Evolutionary conservation across 2,888 invertebrate genomes (phyloP).

Genomic region (Meandrusa payeni): DNA sequence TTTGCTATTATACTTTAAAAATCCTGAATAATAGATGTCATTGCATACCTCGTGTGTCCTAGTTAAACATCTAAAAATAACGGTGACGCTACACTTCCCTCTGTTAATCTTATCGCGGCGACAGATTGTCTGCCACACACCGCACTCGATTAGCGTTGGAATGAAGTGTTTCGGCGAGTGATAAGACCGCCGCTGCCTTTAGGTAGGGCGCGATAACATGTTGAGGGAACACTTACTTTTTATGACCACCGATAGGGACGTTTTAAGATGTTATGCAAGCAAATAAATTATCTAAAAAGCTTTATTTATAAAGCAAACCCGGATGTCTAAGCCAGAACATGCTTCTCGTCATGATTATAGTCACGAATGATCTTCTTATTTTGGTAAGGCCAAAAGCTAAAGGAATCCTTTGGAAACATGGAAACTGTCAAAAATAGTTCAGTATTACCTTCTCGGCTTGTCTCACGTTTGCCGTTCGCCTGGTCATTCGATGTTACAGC

Average conservation of each 20-base stretch:
- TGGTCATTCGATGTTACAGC: too few relatives aligned
- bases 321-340: too few relatives aligned
- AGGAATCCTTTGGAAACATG: too few relatives aligned
- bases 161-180: conserved; percentile 17
- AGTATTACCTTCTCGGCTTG: too few relatives aligned
- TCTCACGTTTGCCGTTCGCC: too few relatives aligned
- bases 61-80: conserved; percentile 8
- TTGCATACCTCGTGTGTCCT: too few relatives aligned
- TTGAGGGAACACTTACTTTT: conserved; percentile 8
- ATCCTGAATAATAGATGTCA: too few relatives aligned
- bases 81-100: conserved; percentile 4
- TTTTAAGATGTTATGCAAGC: not conserved
- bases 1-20: too few relatives aligned
- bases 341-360: too few relatives aligned
- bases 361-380: too few relatives aligned
- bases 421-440: too few relatives aligned
- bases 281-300: not conserved
- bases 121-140: conserved; percentile 34
- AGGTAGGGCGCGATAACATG: conserved; percentile 3
- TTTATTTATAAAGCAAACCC: not conserved
- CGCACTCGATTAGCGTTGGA: conserved; percentile 28
- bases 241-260: not conserved
- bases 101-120: conserved; percentile 33
- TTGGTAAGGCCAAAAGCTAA: too few relatives aligned
- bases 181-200: conserved; percentile 3